Base-by-base conservation (phyloP, 2,113 vertebrate species). In the Colossoma macropomum region DNA sequence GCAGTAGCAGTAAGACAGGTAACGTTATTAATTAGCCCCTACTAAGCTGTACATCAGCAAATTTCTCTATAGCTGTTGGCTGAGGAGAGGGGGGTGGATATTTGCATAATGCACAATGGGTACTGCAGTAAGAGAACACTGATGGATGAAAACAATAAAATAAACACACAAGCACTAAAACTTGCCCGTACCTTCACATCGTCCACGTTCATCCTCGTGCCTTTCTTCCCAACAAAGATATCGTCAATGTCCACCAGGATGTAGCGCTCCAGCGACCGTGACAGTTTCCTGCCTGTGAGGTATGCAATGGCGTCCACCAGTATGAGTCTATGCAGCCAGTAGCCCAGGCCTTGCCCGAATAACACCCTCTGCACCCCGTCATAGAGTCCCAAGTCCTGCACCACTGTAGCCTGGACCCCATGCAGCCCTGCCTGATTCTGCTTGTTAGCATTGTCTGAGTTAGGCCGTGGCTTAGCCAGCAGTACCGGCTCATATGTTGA, bases 171-270 rank as follows among this genome's bases (percentile, higher is more conserved):
- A 21, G 56, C 17, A 66, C 21, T 11, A 21, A n/a, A 3, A 76
- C 77, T 69, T 23, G 50, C 60, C 80, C 93, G 91, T 97, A 99
- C 97, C 97, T 98, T 99, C 50, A 99, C 97, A 72, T 99, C 97
- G 1, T 96, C 95, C 89, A 94, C 30, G 21, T 98, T 99, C 97
- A 99, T 99, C 77, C 97, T 96, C 0, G 97, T 99, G n/a, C 97
- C 96, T 84, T 98, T 97, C 84, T 99, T 99, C 34, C 97, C 97
- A 9, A 98, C 97, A 28, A 98, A 99, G 90, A 99, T 98, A 87
- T 99, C 97, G 21, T 98, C 97, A 41, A 98, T 96, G 93, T 98
- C 97, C 80, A 99, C 97, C 85, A 98, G 94, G 83, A 99, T 93
- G 91, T 97, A 96, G 66, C 96, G 94, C 10, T 99, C 96, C 94